These are phyloP conservation scores for Chascanopsetta lugubris DNA, from an alignment of 2,113 vertebrate genomes.

Conservation along the genomic window DNA sequence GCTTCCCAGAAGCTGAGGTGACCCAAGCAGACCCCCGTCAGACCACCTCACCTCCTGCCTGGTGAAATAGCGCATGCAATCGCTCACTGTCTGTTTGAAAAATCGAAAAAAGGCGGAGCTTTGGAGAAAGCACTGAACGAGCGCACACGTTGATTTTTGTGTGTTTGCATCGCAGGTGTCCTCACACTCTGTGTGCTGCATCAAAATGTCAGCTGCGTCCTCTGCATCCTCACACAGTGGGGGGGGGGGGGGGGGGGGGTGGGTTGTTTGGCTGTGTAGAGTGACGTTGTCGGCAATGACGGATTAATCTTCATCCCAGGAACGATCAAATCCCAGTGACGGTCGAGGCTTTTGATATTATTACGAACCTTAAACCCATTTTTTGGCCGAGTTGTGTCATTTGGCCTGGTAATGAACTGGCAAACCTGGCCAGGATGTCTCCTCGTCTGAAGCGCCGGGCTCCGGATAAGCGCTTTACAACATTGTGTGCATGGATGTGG, in stretches of 20 bases:
- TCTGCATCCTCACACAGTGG: background rate
- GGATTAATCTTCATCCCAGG: conserved; percentile 4
- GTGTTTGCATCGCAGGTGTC: conserved; percentile 10
- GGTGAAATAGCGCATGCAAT: conserved; percentile 70
- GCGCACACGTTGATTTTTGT: conserved; percentile 48
- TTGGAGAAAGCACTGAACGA: conserved; percentile 19
- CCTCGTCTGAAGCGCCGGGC: conserved; percentile 21
- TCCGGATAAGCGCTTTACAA: conserved; percentile 47
- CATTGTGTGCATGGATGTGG: conserved; percentile 27
- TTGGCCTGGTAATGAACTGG: conserved; percentile 17
- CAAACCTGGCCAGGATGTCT: conserved; percentile 9
- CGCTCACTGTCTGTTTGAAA: conserved; percentile 42
- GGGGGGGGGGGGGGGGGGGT: too few relatives aligned
- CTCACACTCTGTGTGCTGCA: background rate
- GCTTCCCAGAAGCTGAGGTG: conserved; percentile 31
- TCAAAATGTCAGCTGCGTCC: background rate
- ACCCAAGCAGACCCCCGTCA: conserved; percentile 24
- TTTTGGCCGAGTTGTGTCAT: conserved; percentile 29
- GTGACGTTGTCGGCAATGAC: background rate
- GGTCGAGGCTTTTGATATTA: conserved; percentile 10
- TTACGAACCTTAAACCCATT: background rate
- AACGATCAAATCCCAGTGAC: conserved; percentile 9
- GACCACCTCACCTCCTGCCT: conserved; percentile 49
- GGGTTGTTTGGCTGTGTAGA: background rate
- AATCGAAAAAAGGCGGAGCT: conserved; percentile 34